Evolutionary conservation across 2,888 invertebrate species (phyloP), one percentile per base, ranked within the genome.

Genomic region (Tenthredo distinguenda): DNA sequence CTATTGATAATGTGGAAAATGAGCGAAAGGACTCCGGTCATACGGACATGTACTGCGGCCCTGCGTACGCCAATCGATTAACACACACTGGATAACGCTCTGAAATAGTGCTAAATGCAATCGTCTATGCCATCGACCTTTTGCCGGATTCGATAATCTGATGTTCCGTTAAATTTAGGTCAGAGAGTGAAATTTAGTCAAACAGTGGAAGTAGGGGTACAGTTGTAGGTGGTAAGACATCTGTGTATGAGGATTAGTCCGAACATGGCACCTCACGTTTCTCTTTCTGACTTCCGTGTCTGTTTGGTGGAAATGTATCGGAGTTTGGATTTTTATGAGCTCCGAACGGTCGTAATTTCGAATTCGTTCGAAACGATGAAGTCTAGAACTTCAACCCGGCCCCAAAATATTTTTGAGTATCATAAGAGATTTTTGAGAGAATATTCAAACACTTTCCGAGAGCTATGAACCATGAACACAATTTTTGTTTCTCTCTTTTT

Each of bases 71-170:
- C n/a, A 9, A 1, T 71, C 71, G n/a, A 79, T 79, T 79, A 79
- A 79, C 79, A 55, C 55, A 12, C 55, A 58, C 58, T 34, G 37
- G 79, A 79, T 79, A 79, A 79, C 10, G n/a, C 4, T 37, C 58
- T 79, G 3, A 37, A 79, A 55, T 55, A 34, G 37, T 79, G 55
- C 58, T 79, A 79, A 55, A 47, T 47, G 15, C 26, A 34, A 34
- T 79, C 21, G 15, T 76, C 47, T 47, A 47, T 47, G 34, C 47
- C 43, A 21, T 76, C 76, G 21, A 58, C 26, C 47, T 26, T 76
- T 76, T 26, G 15, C 26, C 12, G 21, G 26, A 26, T 47, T 76
- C 4, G 18, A 76, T 21, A 47, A 76, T 76, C 50, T 47, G 0
- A 76, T 21, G 43, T 76, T 76, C 21, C 47, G 15, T 79, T 37